These are phyloP conservation scores for Drosophila ironensis DNA, from an alignment of 1,140 invertebrate genomes.

Conservation along the genomic window DNA sequence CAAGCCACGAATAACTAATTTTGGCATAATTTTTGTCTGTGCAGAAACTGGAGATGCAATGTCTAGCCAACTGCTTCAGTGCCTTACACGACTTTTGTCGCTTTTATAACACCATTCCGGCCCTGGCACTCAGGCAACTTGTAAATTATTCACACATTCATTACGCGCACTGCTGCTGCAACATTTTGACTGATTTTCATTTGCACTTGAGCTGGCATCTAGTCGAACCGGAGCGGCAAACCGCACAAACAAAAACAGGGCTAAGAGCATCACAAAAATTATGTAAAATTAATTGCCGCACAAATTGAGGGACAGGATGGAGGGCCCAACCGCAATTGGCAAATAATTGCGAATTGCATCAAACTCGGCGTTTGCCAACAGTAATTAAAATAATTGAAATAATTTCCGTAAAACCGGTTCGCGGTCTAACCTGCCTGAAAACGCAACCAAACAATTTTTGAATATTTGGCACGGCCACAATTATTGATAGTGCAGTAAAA, in stretches of 20 bases:
- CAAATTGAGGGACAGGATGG: conserved; percentile 29
- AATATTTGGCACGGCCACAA: conserved; percentile 29
- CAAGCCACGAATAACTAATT: too few species aligned
- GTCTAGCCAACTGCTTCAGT: conserved; percentile 10
- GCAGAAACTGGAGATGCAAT: conserved; percentile 1
- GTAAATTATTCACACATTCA: conserved; percentile 70
- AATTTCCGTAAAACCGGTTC: conserved; percentile 29
- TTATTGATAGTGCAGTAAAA: conserved; percentile 26
- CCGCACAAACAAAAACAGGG: conserved; percentile 38
- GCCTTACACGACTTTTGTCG: conserved; percentile 37
- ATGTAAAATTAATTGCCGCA: conserved; percentile 66
- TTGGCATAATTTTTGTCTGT: neutral
- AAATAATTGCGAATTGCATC: conserved; percentile 55
- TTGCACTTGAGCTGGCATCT: conserved; percentile 38
- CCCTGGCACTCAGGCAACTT: conserved; percentile 20
- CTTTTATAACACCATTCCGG: conserved; percentile 27
- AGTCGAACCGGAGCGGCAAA: conserved; percentile 19
- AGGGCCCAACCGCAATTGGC: conserved; percentile 57
- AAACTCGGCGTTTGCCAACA: conserved; percentile 36
- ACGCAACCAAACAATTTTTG: conserved; percentile 32
- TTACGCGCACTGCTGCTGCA: conserved; percentile 52
- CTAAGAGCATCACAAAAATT: conserved; percentile 45
- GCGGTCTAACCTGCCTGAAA: conserved; percentile 53
- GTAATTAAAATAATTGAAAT: conserved; percentile 76
- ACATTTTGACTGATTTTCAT: conserved; percentile 63